A percentile compares a stretch with the other conserved stretches of the same genome.
Conservation (phyloP, 2,797 vertebrate genomes). For the Thamnophis elegans region DNA sequence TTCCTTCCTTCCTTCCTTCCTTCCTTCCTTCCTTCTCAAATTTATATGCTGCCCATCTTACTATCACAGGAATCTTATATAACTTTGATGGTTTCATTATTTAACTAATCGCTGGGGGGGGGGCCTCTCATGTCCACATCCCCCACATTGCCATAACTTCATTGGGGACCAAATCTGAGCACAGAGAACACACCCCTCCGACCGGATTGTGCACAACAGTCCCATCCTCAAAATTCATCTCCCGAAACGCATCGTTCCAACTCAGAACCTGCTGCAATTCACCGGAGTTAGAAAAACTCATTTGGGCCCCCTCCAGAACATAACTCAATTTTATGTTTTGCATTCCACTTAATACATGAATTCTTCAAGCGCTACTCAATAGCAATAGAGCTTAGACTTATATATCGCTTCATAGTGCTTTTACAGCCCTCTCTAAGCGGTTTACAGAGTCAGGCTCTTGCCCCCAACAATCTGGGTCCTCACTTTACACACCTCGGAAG, state of each 20-base stretch:
- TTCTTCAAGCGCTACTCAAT: background rate
- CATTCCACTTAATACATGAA: no score
- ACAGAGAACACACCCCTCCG: background rate
- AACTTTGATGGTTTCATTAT: background rate
- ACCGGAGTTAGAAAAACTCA: background rate
- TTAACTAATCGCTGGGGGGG: background rate
- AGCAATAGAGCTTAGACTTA: no score
- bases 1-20: no score
- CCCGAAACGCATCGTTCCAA: background rate
- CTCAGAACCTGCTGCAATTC: background rate
- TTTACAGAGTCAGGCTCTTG: no score
- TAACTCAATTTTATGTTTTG: background rate
- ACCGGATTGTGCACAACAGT: background rate
- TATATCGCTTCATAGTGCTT: no score
- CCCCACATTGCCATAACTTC: background rate
- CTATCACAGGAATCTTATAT: background rate
- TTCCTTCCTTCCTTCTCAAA: background rate
- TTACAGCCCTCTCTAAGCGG: no score
- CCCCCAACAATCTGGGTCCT: no score
- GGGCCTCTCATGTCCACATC: background rate
- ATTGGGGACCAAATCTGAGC: background rate
- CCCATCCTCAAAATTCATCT: background rate
- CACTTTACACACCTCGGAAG: no score
- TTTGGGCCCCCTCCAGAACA: background rate
- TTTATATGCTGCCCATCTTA: background rate